These are phyloP conservation scores for Lithosia quadra DNA, from an alignment of 2,888 invertebrate species.

Conservation along the genomic window DNA sequence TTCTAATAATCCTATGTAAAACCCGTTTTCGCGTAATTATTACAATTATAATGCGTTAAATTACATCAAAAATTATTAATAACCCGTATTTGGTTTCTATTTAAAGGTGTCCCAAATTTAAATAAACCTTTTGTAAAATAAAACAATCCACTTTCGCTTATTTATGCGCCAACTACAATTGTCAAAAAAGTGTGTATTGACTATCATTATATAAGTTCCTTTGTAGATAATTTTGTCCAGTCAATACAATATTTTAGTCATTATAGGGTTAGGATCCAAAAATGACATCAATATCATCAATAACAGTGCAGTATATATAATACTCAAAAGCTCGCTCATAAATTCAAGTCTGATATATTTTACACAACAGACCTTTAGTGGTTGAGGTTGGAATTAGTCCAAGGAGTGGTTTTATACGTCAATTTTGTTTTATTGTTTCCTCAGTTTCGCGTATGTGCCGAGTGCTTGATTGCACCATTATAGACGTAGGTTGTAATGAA, in stretches of 20 bases:
- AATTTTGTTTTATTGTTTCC: conserved; percentile 84
- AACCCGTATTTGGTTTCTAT: too few relatives aligned
- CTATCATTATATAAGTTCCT: too few relatives aligned
- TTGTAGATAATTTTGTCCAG: too few relatives aligned
- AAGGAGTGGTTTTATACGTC: conserved; percentile 82
- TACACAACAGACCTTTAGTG: conserved; percentile 67
- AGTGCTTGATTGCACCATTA: conserved; percentile 84
- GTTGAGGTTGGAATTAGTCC: conserved; percentile 71
- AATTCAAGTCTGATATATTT: conserved; percentile 70
- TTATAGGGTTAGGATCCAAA: neutral
- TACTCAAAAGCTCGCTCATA: conserved; percentile 62
- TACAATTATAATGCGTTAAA: too few relatives aligned
- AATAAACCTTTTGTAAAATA: too few relatives aligned
- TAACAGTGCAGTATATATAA: conserved; percentile 48
- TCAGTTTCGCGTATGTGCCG: conserved; percentile 83
- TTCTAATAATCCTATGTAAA: too few relatives aligned
- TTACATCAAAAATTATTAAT: too few relatives aligned
- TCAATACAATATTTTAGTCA: neutral
- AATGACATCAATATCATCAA: conserved; percentile 51
- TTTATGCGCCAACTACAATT: too few relatives aligned
- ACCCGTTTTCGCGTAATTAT: too few relatives aligned
- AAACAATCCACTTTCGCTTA: too few relatives aligned
- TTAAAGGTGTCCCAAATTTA: too few relatives aligned
- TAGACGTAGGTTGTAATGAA: conserved; percentile 81
- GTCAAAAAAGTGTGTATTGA: too few relatives aligned